Evolutionary conservation across 2,888 invertebrate species (phyloP), one percentile per base, ranked within the genome.

Genomic region (Hyposoter dolosus): DNA sequence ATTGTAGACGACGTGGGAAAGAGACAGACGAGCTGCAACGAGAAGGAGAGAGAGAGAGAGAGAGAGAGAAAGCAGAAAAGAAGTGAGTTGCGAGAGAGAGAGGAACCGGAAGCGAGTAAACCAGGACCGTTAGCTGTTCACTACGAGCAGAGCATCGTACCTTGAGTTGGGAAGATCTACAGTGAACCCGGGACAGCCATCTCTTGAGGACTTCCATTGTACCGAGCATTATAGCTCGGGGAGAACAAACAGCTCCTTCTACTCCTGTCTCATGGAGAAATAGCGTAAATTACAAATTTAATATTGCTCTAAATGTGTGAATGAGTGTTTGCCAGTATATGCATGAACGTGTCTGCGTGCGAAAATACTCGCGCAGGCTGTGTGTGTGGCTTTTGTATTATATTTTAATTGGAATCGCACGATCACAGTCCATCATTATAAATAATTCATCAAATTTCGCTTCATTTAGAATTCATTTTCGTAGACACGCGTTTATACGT

Each of bases 121-220:
- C 85, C 82, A 80, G 66, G 53, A 47, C 83, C 76, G 83, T 83
- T 85, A 83, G 85, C 80, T 76, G 82, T 83, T 85, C 82, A 66
- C 80, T 60, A 76, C 80, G 72, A 71, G 82, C 80, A 72, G 66
- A 76, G 80, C 85, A 76, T 83, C 80, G 75, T 80, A 72, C 74
- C 77, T 83, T 86, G 85, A 80, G 85, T 83, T 86, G 50, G 60
- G 76, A 80, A 83, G 83, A 86, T 83, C 65, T 85, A 83, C 77
- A 76, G 85, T 68, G 71, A 71, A 19, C 28, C 56, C 71, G 17
- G 74, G 35, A 69, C 72, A 56, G 56, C 45, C 45, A 45, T 68
- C 65, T 83, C 76, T 77, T 77, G 71, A 71, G 66, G 76, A 80
- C 80, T 83, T 68, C 68, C 68, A 86, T 83, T 68, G 83, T 83